phyloP scores from a whole-genome alignment of 2,113 vertebrate genomes.

The Microcebus tavaratra region DNA sequence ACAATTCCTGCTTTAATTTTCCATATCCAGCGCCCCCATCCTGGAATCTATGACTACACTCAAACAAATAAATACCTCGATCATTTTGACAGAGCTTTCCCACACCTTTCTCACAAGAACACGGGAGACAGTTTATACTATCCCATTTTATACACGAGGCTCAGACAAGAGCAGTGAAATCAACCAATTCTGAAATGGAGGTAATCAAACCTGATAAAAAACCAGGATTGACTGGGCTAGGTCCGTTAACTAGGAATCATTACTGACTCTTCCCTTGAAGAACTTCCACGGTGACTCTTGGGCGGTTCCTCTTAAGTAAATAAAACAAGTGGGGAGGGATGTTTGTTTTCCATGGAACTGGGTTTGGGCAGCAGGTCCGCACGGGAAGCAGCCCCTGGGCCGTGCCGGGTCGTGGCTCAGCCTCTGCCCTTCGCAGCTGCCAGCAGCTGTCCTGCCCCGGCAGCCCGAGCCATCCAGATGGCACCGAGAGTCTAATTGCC shows the following conservation, averaged over 20 bases:
- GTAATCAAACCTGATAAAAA: slow-evolving; percentile 23
- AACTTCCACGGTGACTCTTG: neutral
- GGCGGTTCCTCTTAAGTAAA: neutral
- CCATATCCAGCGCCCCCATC: neutral
- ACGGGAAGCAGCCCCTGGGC: neutral
- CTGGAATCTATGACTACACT: neutral
- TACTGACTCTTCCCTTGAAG: neutral
- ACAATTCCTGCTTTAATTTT: neutral
- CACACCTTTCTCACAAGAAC: neutral
- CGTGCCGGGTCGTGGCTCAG: neutral
- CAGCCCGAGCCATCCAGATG: slow-evolving; percentile 52
- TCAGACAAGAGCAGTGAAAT: neutral
- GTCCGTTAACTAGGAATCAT: neutral
- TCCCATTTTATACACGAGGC: neutral
- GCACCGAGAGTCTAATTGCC: neutral
- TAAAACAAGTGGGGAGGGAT: neutral
- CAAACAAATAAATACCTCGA: neutral
- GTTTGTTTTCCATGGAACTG: neutral
- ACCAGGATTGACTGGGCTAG: neutral
- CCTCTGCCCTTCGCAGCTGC: neutral
- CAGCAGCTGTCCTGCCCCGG: neutral
- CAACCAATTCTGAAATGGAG: neutral
- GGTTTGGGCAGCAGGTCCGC: neutral
- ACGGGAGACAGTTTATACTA: rapidly evolving
- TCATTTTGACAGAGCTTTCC: neutral